Evolutionary conservation across 37 sponge, comb jelly and placozoan species (phyloP).

Genomic region (Theonella swinhoei): DNA sequence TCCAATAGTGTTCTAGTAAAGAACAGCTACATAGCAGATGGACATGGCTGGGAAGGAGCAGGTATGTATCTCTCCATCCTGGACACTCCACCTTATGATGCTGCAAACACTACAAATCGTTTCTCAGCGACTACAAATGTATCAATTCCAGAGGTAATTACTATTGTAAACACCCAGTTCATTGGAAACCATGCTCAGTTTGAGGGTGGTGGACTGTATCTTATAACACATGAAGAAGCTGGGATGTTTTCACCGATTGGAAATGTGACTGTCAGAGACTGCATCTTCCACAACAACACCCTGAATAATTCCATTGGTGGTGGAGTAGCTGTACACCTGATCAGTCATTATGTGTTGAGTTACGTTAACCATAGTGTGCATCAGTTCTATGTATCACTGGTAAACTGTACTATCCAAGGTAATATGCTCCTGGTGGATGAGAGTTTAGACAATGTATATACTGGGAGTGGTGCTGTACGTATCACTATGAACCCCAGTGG

Average conservation of each 20-base stretch:
- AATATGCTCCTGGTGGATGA: background rate
- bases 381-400: background rate
- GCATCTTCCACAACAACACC: background rate
- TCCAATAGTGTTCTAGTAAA: background rate
- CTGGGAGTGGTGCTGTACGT: background rate
- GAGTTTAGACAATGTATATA: background rate
- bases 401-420: background rate
- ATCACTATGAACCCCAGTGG: background rate
- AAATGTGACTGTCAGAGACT: background rate
- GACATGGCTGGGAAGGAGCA: background rate
- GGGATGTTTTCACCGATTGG: background rate
- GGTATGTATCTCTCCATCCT: slow-evolving; percentile 9
- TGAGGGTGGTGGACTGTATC: background rate
- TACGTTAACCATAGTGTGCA: background rate
- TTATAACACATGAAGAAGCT: background rate
- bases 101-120: background rate
- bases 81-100: background rate
- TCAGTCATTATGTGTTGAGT: background rate
- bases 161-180: slow-evolving; percentile 1
- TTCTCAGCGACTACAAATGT: background rate
- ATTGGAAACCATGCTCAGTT: background rate
- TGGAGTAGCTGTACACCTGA: background rate
- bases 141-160: background rate
- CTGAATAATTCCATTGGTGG: background rate
- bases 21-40: slow-evolving; percentile 2